Base-by-base conservation (phyloP, 1,140 invertebrate genomes). In the Drosophila equinoxialis region DNA sequence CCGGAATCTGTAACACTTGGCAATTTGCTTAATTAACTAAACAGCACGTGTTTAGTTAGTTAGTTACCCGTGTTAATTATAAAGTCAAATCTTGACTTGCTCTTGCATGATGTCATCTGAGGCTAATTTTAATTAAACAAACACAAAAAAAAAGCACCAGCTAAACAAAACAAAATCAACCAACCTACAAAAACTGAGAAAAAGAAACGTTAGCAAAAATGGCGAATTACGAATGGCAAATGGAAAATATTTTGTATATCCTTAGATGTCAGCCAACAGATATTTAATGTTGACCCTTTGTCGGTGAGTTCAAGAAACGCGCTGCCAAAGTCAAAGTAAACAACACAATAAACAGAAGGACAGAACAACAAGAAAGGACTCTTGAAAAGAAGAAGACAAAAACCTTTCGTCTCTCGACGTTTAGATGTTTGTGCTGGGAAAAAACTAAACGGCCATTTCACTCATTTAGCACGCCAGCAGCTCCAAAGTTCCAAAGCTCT, bases 61-160 rank as follows among this genome's bases (percentile, higher is more conserved):
- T 51, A 51, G 60, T 39, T 42, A 10, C 17, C 60, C 39, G 10
- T 41, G 39, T 39, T 61, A 61, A 39, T 61, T 41, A 41, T 42
- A 20, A 61, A 41, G 59, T 76, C n/a, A 51, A 77, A 71, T 71
- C 61, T 71, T 39, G 14, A 55, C 62, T 65, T 66, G 37, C 48
- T 51, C 45, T 37, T 11, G 48, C 55, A 30, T 87, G 80, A 81
- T 79, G 84, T 89, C 84, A 89, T 69, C 68, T 65, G 62, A 14
- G 33, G 33, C 67, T 69, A 66, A 87, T 68, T 89, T 87, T 89
- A 84, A 87, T 87, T 83, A 89, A 87, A 74, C 26, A 39, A 30
- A 45, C 10, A 45, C 10, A 68, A 41, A 33, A 71, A 1, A 35
- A 33, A 54, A 30, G 17, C 62, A 30, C 30, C 30, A 30, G 30